Base-by-base conservation (phyloP, 2,113 vertebrate species). In the Pyxicephalus adspersus region DNA sequence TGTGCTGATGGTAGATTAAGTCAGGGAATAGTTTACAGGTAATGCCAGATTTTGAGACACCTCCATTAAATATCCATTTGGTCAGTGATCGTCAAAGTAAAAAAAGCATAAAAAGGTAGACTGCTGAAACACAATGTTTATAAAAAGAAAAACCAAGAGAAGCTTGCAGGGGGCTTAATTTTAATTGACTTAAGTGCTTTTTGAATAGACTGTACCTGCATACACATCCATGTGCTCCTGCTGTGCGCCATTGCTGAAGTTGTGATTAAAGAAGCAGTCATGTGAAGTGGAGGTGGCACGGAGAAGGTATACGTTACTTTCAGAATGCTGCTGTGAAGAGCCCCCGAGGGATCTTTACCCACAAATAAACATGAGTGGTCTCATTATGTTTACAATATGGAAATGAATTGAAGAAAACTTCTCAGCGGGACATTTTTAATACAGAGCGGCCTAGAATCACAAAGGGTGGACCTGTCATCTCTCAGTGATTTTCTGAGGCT, bases 341-440 rank as follows among this genome's bases (percentile, higher is more conserved):
- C 70, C 80, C 80, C 80, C 50, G 3, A 66, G 80, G 70, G 80
- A 75, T 82, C 70, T 66, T 57, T 82, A 51, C 70, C 80, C 61
- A 82, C 80, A 82, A 82, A 82, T 74, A 82, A 82, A 82, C 80
- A 74, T 82, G 71, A 82, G 80, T 75, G 80, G 80, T 66, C 80
- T 82, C 80, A 66, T 82, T 82, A 82, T 82, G 80, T 82, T 82
- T 82, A 82, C 80, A 75, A 75, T 82, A 82, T 82, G 80, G 80
- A 82, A 82, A 82, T 82, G 71, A 74, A 64, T 50, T 65, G 26
- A 66, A 74, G 80, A 74, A 82, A 82, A 74, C 70, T 82, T 82
- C 80, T 82, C 80, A 82, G 80, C 71, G 75, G 71, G 80, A 75
- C 70, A 74, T 82, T 65, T 82, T 82, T 82, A 75, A 75, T 82